Evolutionary conservation across 2,113 vertebrate species (phyloP).

Genomic region (Carassius carassius): DNA sequence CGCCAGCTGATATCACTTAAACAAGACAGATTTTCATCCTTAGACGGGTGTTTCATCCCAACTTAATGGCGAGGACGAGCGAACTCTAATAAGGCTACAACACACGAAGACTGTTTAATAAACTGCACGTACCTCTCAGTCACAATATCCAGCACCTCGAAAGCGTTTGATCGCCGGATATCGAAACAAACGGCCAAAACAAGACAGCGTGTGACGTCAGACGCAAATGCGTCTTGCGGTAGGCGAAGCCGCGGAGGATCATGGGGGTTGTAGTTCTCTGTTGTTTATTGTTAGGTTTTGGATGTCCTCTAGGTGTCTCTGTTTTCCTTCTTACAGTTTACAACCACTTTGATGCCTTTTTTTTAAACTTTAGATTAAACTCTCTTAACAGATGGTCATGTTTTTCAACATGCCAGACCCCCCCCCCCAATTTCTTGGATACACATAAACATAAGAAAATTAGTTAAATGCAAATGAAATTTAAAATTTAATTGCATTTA

Average conservation of each 20-base stretch:
- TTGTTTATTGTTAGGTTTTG: background rate
- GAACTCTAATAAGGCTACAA: background rate
- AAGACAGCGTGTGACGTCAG: conserved; percentile 64
- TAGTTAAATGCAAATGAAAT: no score
- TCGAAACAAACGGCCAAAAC: conserved; percentile 77
- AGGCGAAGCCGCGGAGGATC: background rate
- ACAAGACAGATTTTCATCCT: background rate
- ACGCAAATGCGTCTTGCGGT: conserved; percentile 7
- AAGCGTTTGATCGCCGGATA: conserved; percentile 64
- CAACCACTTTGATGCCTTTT: background rate
- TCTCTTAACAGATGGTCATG: background rate
- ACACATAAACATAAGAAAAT: background rate
- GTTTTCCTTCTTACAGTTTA: background rate
- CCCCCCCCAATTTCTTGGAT: background rate
- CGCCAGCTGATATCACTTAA: conserved; percentile 27
- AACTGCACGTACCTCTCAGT: conserved; percentile 59
- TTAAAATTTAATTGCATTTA: no score
- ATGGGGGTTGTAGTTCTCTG: conserved; percentile 66
- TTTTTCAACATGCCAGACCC: no score
- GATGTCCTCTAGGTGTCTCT: conserved; percentile 38
- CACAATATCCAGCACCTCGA: conserved; percentile 36
- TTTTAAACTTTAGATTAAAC: background rate
- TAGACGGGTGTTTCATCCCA: background rate
- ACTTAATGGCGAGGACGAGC: no score
- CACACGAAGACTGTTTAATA: background rate